Evolutionary conservation across 2,113 vertebrate genomes (phyloP).

Genomic region (Alethe diademata): DNA sequence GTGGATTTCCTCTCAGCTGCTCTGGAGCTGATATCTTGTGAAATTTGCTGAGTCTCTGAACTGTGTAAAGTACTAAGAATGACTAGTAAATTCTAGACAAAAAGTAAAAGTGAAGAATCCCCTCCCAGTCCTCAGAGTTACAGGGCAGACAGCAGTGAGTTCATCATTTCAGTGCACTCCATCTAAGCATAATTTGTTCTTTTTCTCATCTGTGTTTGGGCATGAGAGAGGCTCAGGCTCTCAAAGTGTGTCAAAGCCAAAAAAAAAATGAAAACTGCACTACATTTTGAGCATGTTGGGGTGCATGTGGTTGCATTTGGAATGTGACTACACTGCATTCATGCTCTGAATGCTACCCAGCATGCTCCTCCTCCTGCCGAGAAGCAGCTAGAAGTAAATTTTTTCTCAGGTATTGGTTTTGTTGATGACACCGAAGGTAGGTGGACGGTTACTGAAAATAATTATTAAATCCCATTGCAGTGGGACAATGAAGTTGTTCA

Average conservation of each 20-base stretch:
- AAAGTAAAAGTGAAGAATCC: neutral
- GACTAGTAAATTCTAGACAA: neutral
- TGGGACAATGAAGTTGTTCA: neutral
- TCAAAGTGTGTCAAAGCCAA: neutral
- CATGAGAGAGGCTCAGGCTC: neutral
- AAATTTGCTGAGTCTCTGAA: constrained; percentile 32
- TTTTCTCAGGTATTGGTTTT: neutral
- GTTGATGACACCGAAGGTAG: neutral
- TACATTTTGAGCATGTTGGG: neutral
- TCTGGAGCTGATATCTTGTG: neutral
- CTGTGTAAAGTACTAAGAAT: constrained; percentile 3
- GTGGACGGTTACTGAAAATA: neutral
- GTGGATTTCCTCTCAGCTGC: neutral
- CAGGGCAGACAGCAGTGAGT: neutral
- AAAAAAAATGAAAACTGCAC: neutral
- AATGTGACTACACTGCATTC: neutral
- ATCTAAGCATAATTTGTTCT: neutral
- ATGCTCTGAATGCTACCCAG: neutral
- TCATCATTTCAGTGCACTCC: neutral
- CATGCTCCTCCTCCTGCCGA: neutral
- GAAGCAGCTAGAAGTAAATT: neutral
- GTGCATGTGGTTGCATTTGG: neutral
- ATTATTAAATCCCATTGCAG: neutral
- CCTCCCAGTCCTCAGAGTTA: neutral
- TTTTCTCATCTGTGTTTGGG: neutral